A percentile compares a stretch with the other conserved stretches of the same genome.
Conservation (phyloP, 2,113 vertebrate species). For the Apteryx mantelli region DNA sequence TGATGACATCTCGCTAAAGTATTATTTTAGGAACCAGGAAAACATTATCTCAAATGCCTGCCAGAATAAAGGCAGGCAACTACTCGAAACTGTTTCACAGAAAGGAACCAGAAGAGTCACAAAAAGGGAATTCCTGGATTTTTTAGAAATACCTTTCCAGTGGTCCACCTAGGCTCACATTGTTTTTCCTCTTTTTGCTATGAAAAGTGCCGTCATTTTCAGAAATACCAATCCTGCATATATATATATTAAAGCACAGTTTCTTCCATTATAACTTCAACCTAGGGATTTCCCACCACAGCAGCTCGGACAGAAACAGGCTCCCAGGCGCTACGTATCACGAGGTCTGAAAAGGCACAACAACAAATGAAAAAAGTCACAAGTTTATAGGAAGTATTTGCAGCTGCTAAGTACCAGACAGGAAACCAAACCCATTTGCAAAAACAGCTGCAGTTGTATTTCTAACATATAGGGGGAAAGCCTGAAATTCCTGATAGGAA, state of each 20-base stretch:
- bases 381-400: not conserved
- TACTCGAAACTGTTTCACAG: not conserved
- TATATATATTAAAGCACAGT: not conserved
- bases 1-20: not conserved
- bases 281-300: not conserved
- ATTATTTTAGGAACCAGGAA: not conserved
- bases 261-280: not conserved
- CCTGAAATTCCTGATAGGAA: not conserved
- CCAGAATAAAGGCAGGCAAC: not conserved
- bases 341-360: not conserved
- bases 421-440: not conserved
- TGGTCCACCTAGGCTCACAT: fast-evolving
- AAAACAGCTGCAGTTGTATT: not conserved
- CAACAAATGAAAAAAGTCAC: not conserved
- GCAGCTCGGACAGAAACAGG: not conserved
- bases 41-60: not conserved
- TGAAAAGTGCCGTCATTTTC: not conserved
- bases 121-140: not conserved
- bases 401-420: not conserved
- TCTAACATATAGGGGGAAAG: not conserved
- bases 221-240: not conserved
- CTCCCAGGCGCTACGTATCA: not conserved
- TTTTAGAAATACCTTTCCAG: not conserved
- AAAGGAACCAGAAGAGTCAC: not conserved
- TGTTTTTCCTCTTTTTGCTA: not conserved